Base-by-base conservation (phyloP, 2,888 invertebrate genomes). In the Drosophila eohydei region DNA sequence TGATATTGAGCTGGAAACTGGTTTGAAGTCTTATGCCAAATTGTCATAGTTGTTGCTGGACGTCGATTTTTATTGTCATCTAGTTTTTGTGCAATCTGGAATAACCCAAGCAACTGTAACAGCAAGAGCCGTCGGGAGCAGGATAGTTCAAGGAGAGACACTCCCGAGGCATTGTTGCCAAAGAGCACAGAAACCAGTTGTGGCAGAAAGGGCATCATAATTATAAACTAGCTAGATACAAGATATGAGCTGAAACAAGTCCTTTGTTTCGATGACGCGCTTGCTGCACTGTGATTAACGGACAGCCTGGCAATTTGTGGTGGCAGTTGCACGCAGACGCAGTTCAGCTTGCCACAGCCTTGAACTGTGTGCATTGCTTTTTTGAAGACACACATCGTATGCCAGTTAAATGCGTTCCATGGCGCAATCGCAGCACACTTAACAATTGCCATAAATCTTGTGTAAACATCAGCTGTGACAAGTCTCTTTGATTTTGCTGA, bases 91-190 rank as follows among this genome's bases (percentile, higher is more conserved):
- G 44, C 12, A 71, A 64, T 46, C 52, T 54, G 71, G 77, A 64
- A 75, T 68, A 48, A 41, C 54, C 64, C 76, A 68, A 32, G 50
- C 7, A 58, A 28, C 12, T 36, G 34, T 48, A 44, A 40, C 44
- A 51, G 9, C 38, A 30, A 57, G n/a, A 46, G 55, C 2, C 44
- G 40, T 0, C 57, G 36, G 60, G 9, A 51, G 64, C 73, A 68
- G 71, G 64, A 78, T 74, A 79, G 80, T 81, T 81, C 81, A 81
- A 81, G 80, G 80, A 67, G 77, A 70, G 65, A 26, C 48, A 54
- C 14, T 7, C 43, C 34, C 11, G n/a, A 12, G 48, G 34, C 32
- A 30, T 30, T 40, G 28, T 2, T 50, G 43, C 30, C n/a, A 61
- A 55, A 48, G 36, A 40, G 40, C 38, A 3, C 46, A 11, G 6